phyloP scores from a whole-genome alignment of 2,113 vertebrate genomes.

The Monarcha castaneiventris region DNA sequence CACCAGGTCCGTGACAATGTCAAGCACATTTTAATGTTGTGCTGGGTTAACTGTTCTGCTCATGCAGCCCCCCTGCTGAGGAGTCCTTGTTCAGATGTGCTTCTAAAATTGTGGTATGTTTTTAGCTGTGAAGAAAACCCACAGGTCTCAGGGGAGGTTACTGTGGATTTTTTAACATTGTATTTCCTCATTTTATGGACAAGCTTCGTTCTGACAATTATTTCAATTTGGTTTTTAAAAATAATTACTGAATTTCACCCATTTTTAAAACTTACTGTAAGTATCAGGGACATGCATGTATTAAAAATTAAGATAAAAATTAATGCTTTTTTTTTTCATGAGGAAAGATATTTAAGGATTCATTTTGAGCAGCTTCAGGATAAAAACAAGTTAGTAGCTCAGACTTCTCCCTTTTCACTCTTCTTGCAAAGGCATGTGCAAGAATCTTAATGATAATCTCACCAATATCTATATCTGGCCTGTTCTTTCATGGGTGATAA shows the following conservation, averaged over 20 bases:
- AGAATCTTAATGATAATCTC: neutral
- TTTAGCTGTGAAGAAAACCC: neutral
- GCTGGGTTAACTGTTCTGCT: neutral
- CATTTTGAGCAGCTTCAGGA: neutral
- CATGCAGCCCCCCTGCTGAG: neutral
- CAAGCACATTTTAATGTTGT: neutral
- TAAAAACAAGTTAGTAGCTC: neutral
- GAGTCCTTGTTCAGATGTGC: neutral
- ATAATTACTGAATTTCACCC: neutral
- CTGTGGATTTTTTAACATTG: fast-evolving
- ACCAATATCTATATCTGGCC: neutral
- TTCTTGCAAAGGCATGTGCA: neutral
- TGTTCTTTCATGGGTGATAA: slow-evolving; percentile 5
- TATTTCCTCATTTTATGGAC: neutral
- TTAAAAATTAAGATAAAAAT: neutral
- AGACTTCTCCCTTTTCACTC: neutral
- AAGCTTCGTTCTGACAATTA: neutral
- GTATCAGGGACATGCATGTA: neutral
- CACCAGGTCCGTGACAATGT: neutral
- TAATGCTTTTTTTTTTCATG: neutral
- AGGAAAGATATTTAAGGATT: neutral
- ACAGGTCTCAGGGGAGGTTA: neutral
- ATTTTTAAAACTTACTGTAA: neutral
- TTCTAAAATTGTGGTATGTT: neutral
- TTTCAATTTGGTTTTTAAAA: neutral